These are phyloP conservation scores for Serranus cabrilla DNA, from an alignment of 2,797 vertebrate species.

Conservation along the genomic window DNA sequence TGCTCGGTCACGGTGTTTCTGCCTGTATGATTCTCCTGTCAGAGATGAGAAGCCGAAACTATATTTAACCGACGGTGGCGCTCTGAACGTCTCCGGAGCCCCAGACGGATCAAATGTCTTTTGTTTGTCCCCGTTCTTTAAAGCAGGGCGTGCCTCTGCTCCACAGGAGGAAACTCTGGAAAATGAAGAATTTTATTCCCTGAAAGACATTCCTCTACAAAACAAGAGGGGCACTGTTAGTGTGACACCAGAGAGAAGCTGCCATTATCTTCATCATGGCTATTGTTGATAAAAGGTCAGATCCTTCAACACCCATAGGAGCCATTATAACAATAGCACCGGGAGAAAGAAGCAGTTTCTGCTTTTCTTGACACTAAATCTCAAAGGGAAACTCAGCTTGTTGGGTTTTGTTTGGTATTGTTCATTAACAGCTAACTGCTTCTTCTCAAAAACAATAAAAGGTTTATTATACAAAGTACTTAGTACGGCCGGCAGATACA, in stretches of 20 bases:
- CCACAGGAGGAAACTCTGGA: neutral
- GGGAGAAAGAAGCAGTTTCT: neutral
- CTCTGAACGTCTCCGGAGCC: neutral
- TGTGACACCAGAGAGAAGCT: neutral
- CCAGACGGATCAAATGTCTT: slow-evolving; percentile 5
- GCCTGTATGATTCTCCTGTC: neutral
- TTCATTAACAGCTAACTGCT: neutral
- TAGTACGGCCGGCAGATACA: too few species aligned
- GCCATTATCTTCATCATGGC: neutral
- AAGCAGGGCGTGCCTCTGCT: neutral
- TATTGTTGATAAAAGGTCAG: slow-evolving; percentile 4
- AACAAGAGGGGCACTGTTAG: neutral
- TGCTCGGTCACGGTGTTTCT: too few species aligned
- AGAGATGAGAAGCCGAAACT: neutral
- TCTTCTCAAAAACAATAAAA: neutral
- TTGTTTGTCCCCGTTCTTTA: neutral
- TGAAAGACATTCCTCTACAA: neutral
- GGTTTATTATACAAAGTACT: neutral
- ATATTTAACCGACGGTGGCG: neutral
- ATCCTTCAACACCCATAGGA: neutral
- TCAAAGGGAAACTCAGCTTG: neutral
- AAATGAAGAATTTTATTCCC: neutral
- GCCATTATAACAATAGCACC: neutral
- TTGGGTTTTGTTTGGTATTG: neutral
- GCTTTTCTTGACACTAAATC: neutral